Evolutionary conservation across 2,113 vertebrate species (phyloP).

Genomic region (Suncus etruscus): DNA sequence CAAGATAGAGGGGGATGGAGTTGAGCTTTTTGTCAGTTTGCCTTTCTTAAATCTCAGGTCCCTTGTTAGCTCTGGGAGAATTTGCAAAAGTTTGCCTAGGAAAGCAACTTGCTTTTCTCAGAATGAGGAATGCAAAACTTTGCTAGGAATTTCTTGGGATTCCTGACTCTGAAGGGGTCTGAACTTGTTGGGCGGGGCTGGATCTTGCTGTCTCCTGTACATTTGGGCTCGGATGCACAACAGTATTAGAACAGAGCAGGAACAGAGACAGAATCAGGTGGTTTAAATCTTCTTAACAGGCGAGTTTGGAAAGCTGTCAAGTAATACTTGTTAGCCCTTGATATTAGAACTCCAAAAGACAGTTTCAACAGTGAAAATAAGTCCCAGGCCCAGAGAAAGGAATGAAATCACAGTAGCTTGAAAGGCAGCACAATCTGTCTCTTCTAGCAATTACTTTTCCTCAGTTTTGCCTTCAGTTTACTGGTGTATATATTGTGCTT

Average conservation of each 20-base stretch:
- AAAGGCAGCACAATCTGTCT: constrained; percentile 35
- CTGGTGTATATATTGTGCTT: background rate
- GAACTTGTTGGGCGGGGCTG: background rate
- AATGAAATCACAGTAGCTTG: constrained; percentile 14
- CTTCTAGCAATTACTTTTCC: constrained; percentile 42
- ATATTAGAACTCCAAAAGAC: constrained; percentile 68
- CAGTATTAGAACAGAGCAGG: background rate
- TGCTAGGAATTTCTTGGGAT: constrained; percentile 76
- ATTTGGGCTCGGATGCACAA: background rate
- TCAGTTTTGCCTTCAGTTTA: constrained; percentile 27
- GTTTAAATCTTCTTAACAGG: constrained; percentile 62
- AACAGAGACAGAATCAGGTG: constrained; percentile 53
- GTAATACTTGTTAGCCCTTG: constrained; percentile 60
- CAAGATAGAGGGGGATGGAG: constrained; percentile 54
- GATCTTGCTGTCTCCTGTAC: accelerated
- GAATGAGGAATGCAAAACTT: constrained; percentile 4
- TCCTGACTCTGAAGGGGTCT: constrained; percentile 13
- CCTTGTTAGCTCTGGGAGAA: constrained; percentile 74
- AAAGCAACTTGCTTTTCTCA: constrained; percentile 78
- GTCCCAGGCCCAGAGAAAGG: constrained; percentile 10
- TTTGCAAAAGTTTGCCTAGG: constrained; percentile 82
- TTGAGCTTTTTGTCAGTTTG: constrained; percentile 59
- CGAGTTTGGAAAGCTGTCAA: constrained; percentile 66
- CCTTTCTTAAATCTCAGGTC: constrained; percentile 77
- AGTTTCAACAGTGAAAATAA: constrained; percentile 50